phyloP scores from a whole-genome alignment of 1,140 invertebrate species.

The Himalopsyche phryganea region DNA sequence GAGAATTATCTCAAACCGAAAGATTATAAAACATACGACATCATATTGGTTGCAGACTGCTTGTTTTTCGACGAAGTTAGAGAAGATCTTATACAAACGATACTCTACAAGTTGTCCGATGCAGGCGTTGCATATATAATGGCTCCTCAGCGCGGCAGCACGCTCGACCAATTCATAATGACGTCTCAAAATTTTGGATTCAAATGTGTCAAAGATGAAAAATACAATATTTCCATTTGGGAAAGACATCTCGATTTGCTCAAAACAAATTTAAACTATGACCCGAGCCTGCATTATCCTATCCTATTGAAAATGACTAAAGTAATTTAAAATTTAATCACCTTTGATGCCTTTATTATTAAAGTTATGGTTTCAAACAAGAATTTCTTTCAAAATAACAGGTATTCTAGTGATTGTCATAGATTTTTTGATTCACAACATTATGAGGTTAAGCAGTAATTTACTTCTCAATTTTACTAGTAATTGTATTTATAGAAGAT shows the following conservation, averaged over 20 bases:
- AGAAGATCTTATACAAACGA: slow-evolving; percentile 65
- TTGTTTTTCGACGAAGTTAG: slow-evolving; percentile 80
- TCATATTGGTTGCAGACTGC: slow-evolving; percentile 75
- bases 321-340: slow-evolving; percentile 28
- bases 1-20: slow-evolving; percentile 25
- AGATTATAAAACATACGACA: slow-evolving; percentile 56
- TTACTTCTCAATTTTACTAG: too few species aligned
- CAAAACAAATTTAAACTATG: slow-evolving; percentile 57
- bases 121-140: slow-evolving; percentile 69
- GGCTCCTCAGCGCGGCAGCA: slow-evolving; percentile 71
- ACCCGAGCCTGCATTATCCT: slow-evolving; percentile 66
- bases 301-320: slow-evolving; percentile 60
- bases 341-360: slow-evolving; percentile 27
- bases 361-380: too few species aligned
- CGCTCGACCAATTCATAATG: slow-evolving; percentile 66
- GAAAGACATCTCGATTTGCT: slow-evolving; percentile 61
- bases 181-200: slow-evolving; percentile 60
- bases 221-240: slow-evolving; percentile 65
- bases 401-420: too few species aligned
- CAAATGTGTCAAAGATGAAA: slow-evolving; percentile 52
- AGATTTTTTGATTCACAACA: too few species aligned
- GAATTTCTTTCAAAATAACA: too few species aligned
- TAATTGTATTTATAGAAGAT: too few species aligned
- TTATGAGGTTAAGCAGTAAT: too few species aligned
- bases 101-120: slow-evolving; percentile 63